These are phyloP conservation scores for Silvanus unidentatus DNA, from an alignment of 2,888 invertebrate genomes.

Conservation along the genomic window DNA sequence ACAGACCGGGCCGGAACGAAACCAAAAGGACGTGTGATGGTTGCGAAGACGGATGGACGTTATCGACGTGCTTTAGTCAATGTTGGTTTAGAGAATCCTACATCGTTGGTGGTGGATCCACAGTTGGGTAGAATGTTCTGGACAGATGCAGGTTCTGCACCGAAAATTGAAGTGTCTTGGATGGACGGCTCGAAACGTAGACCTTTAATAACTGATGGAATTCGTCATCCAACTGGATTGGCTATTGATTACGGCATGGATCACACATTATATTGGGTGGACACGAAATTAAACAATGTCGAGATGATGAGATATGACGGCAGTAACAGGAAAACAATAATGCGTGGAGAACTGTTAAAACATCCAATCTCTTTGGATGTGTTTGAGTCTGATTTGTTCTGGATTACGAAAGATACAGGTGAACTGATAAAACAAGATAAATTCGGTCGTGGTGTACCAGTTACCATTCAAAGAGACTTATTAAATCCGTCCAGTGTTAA, in stretches of 20 bases:
- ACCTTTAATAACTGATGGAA: conserved; percentile 69
- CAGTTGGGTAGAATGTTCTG: conserved; percentile 84
- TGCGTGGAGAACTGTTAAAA: conserved; percentile 66
- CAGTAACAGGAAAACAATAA: conserved; percentile 62
- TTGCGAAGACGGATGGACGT: conserved; percentile 82
- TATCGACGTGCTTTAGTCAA: conserved; percentile 76
- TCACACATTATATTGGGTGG: conserved; percentile 91
- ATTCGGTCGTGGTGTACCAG: conserved; percentile 90
- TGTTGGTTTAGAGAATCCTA: conserved; percentile 77
- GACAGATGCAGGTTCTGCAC: conserved; percentile 85
- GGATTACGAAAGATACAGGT: conserved; percentile 86
- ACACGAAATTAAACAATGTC: conserved; percentile 85
- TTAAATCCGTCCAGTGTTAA: conserved; percentile 82
- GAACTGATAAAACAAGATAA: conserved; percentile 89
- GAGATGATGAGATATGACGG: conserved; percentile 84
- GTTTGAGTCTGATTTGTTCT: conserved; percentile 88
- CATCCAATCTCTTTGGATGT: conserved; percentile 87
- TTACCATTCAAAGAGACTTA: conserved; percentile 74
- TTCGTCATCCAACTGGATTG: conserved; percentile 83
- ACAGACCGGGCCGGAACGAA: conserved; percentile 68
- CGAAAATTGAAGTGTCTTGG: conserved; percentile 93
- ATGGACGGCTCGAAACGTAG: conserved; percentile 91
- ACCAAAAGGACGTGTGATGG: conserved; percentile 76
- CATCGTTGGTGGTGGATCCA: conserved; percentile 83
- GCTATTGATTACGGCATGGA: conserved; percentile 87